Evolutionary conservation across 2,888 invertebrate genomes (phyloP).

Genomic region (Nephrotoma flavescens): DNA sequence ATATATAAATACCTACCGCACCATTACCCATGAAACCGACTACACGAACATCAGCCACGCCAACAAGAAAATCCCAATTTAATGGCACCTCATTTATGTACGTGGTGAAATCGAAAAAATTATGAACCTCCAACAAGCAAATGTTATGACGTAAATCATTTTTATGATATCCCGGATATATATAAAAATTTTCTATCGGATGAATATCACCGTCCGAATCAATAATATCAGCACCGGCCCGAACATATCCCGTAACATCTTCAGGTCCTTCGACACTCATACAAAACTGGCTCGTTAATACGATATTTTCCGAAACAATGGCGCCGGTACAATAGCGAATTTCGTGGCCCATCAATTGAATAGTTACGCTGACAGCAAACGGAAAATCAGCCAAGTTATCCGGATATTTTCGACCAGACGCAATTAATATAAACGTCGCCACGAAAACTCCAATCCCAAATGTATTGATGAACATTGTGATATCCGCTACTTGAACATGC

Average conservation of each 20-base stretch:
- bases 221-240: neutral
- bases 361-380: neutral
- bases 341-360: neutral
- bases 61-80: neutral
- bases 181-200: neutral
- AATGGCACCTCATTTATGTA: neutral
- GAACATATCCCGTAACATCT: neutral
- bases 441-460: neutral
- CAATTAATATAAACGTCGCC: neutral
- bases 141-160: neutral
- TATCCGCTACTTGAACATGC: neutral
- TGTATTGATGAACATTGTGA: neutral
- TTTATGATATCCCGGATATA: neutral
- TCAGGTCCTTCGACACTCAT: neutral
- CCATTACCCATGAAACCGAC: neutral
- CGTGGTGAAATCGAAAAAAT: neutral
- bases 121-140: neutral
- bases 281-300: neutral
- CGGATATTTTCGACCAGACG: neutral
- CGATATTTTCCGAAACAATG: neutral
- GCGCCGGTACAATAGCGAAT: neutral
- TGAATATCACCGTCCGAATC: neutral
- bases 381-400: neutral
- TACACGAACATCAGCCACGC: neutral
- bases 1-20: neutral